Evolutionary conservation across 2,113 vertebrate genomes (phyloP).

Genomic region (Boulengeromyrus knoepffleri): DNA sequence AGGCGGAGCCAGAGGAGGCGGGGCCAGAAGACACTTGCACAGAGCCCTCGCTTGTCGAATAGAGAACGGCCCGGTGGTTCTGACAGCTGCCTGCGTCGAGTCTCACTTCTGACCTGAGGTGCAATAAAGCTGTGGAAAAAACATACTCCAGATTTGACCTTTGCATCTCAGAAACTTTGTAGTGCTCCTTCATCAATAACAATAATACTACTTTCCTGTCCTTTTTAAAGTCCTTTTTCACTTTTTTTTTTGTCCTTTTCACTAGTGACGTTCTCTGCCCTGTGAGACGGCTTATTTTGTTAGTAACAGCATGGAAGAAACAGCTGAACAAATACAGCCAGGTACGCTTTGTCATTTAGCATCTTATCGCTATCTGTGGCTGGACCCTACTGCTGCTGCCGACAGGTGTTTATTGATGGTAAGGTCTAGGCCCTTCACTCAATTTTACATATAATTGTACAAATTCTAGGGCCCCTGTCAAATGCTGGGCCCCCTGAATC

Average conservation of each 20-base stretch:
- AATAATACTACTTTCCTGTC: neutral
- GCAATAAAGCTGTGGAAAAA: neutral
- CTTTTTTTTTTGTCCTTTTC: neutral
- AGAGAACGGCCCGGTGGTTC: neutral
- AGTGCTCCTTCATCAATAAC: neutral
- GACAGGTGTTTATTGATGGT: neutral
- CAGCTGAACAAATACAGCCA: neutral
- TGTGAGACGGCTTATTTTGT: neutral
- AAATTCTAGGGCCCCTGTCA: neutral
- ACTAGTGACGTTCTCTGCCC: neutral
- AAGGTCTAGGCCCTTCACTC: neutral
- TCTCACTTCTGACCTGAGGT: neutral
- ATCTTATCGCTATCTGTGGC: neutral
- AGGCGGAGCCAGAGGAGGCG: neutral
- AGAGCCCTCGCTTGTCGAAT: neutral
- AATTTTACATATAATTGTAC: neutral
- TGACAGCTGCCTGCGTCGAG: neutral
- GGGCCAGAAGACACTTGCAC: neutral
- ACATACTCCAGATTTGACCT: neutral
- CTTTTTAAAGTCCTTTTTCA: neutral
- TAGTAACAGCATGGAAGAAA: neutral
- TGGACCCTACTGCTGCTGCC: neutral
- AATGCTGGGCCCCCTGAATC: neutral
- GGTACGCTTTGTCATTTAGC: neutral
- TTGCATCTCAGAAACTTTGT: neutral